Evolutionary conservation across 1,140 invertebrate species (phyloP).

Genomic region (Plodia interpunctella): DNA sequence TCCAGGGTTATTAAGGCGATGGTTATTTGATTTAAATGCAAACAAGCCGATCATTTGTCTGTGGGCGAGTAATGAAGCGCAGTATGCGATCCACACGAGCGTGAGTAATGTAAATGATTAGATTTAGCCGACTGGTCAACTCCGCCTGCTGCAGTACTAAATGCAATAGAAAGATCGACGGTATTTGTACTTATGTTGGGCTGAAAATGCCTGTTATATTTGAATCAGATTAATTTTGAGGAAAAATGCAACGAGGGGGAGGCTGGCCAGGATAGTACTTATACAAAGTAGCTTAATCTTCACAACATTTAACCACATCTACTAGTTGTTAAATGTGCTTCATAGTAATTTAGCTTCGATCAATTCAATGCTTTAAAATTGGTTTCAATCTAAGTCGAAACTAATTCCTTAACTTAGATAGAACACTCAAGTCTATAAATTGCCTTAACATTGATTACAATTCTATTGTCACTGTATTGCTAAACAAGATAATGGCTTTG

Average conservation of each 20-base stretch:
- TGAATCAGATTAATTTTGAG: no score
- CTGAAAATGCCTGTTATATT: no score
- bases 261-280: no score
- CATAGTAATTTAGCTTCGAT: no score
- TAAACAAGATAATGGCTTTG: not conserved
- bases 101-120: conserved; percentile 6
- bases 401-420: not conserved
- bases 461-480: not conserved
- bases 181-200: not conserved
- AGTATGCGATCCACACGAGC: not conserved
- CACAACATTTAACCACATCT: no score
- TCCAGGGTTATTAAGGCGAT: not conserved
- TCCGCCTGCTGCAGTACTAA: not conserved
- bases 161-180: not conserved
- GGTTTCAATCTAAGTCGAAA: no score
- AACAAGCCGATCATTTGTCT: conserved; percentile 5
- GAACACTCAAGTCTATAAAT: not conserved
- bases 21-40: conserved; percentile 5
- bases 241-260: no score
- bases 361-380: no score
- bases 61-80: conserved; percentile 6
- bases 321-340: no score
- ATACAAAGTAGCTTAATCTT: no score
- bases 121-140: conserved; percentile 6
- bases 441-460: not conserved